These are phyloP conservation scores for Dinoponera quadriceps DNA, from an alignment of 1,140 invertebrate species.

Conservation along the genomic window DNA sequence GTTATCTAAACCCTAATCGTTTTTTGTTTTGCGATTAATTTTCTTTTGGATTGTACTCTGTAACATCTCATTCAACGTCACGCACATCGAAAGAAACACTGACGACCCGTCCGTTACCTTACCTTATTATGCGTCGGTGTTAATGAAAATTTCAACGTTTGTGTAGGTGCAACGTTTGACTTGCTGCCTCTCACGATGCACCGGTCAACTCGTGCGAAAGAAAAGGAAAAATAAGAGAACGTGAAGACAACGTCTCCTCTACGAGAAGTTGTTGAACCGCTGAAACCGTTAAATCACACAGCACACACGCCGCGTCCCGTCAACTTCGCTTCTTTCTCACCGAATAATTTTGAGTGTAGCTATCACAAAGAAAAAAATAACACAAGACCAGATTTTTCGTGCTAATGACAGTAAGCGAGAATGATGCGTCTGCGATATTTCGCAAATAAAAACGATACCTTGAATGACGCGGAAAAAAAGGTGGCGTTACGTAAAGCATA, in stretches of 20 bases:
- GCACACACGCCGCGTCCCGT: background rate
- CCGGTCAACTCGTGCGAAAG: background rate
- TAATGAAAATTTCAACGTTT: slow-evolving; percentile 29
- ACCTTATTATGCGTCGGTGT: background rate
- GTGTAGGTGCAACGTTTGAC: background rate
- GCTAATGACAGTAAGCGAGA: background rate
- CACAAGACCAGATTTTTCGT: background rate
- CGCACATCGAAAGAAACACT: background rate
- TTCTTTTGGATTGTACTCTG: background rate
- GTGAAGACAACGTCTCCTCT: background rate
- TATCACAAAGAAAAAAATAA: background rate
- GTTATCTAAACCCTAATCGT: slow-evolving; percentile 27
- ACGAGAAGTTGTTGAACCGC: slow-evolving; percentile 12
- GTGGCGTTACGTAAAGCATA: background rate
- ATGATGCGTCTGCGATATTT: background rate
- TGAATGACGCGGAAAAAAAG: slow-evolving; percentile 2
- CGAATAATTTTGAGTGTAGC: background rate
- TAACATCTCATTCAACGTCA: background rate
- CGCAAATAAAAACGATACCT: background rate
- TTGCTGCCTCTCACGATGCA: background rate
- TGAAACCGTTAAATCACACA: background rate
- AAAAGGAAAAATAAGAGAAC: background rate
- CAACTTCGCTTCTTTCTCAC: background rate
- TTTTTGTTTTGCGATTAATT: no score
- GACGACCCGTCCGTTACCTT: background rate